Percentiles rank a stretch among this genome's conserved stretches.
Evolutionary conservation across 1,140 invertebrate species (phyloP).

Genomic region (Camponotus vicinus): DNA sequence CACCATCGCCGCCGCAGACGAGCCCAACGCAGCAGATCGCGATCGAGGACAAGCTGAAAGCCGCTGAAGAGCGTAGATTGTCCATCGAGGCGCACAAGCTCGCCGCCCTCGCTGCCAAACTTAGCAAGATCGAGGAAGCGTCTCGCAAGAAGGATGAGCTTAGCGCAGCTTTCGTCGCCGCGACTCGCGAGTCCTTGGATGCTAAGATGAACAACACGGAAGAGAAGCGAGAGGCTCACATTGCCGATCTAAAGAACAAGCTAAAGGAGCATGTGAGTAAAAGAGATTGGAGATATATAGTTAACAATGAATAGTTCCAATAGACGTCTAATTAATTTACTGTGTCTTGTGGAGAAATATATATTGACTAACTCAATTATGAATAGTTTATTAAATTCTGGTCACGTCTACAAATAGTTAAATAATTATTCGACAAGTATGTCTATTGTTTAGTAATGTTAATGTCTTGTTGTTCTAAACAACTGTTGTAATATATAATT

Average conservation of each 20-base stretch:
- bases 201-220: constrained; percentile 95
- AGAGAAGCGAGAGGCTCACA: constrained; percentile 95
- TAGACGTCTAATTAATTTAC: neutral
- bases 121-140: constrained; percentile 95
- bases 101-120: constrained; percentile 92
- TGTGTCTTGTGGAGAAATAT: neutral
- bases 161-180: constrained; percentile 92
- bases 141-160: constrained; percentile 95
- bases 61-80: constrained; percentile 96
- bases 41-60: constrained; percentile 96
- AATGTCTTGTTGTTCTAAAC: neutral
- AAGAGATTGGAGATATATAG: neutral
- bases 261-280: constrained; percentile 91
- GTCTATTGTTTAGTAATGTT: neutral
- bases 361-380: neutral
- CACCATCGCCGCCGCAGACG: constrained; percentile 87
- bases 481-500: constrained; percentile 6
- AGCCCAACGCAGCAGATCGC: constrained; percentile 88
- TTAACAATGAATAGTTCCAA: neutral
- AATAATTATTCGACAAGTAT: neutral
- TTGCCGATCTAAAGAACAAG: constrained; percentile 94
- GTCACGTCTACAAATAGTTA: neutral
- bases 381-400: neutral
- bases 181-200: constrained; percentile 94
- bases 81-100: constrained; percentile 94